These are phyloP conservation scores for Micropoecilia bifurca DNA, from an alignment of 2,797 vertebrate species.

Conservation along the genomic window DNA sequence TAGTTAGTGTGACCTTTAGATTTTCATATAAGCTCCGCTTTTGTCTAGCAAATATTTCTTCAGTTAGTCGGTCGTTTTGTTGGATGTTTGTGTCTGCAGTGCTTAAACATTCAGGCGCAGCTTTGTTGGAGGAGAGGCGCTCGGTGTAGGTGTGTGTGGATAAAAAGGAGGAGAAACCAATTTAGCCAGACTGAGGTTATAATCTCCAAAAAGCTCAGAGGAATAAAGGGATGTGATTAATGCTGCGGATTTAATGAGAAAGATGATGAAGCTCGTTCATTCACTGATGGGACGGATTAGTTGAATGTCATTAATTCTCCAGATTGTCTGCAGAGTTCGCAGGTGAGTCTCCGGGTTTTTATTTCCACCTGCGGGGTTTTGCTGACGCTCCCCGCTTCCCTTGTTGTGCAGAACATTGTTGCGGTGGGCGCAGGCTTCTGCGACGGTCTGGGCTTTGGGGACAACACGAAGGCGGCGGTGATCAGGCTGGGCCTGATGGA, in stretches of 20 bases:
- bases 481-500: constrained; percentile 97
- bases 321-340: neutral
- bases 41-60: neutral
- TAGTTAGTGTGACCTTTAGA: neutral
- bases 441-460: constrained; percentile 93
- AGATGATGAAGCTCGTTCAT: constrained; percentile 7
- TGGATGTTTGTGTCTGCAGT: neutral
- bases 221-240: constrained; percentile 24
- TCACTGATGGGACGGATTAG: constrained; percentile 4
- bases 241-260: constrained; percentile 7
- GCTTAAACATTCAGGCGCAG: neutral
- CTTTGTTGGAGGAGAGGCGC: neutral
- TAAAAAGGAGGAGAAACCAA: constrained; percentile 1
- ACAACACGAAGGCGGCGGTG: constrained; percentile 97
- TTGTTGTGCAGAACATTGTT: constrained; percentile 88
- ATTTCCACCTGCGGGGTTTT: neutral
- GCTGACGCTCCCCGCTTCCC: neutral
- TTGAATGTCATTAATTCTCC: neutral
- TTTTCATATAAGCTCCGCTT: neutral
- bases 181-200: constrained; percentile 13
- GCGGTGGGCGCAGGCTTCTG: constrained; percentile 97
- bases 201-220: constrained; percentile 10
- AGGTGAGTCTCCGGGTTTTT: neutral
- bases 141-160: neutral
- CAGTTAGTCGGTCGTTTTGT: neutral